Percentiles rank a stretch among this genome's conserved stretches.
phyloP scores from a whole-genome alignment of 2,888 invertebrate genomes.

The Stenoptilia bipunctidactyla region DNA sequence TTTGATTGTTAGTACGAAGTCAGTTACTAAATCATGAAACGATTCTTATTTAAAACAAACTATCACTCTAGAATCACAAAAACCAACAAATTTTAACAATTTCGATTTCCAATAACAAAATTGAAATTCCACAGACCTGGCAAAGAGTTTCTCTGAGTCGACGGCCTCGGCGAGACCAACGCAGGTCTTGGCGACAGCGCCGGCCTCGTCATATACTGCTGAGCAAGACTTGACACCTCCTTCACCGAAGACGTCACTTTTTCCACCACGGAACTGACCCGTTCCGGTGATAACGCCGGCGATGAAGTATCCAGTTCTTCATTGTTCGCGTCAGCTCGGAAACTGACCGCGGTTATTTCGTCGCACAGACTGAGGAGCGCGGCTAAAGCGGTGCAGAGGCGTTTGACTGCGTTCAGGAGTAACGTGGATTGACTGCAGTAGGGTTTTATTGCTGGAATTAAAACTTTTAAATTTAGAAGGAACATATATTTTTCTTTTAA shows the following conservation, averaged over 20 bases:
- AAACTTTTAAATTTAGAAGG: no score
- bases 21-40: no score
- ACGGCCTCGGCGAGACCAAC: constrained; percentile 52
- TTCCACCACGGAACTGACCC: constrained; percentile 50
- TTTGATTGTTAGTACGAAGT: no score
- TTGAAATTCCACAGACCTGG: constrained; percentile 55
- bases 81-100: no score
- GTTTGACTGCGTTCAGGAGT: constrained; percentile 84
- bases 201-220: constrained; percentile 82
- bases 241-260: constrained; percentile 52
- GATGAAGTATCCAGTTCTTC: constrained; percentile 43
- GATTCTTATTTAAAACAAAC: no score
- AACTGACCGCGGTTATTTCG: constrained; percentile 83
- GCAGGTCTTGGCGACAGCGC: constrained; percentile 54
- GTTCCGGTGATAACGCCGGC: constrained; percentile 48
- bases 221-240: constrained; percentile 78
- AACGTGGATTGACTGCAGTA: constrained; percentile 73
- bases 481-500: no score
- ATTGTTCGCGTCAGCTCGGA: constrained; percentile 66
- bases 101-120: no score
- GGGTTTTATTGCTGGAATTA: constrained; percentile 60
- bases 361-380: constrained; percentile 91
- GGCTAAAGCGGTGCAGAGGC: constrained; percentile 88
- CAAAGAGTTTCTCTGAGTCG: constrained; percentile 64
- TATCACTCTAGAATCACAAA: no score